Evolutionary conservation across 2,888 invertebrate genomes (phyloP).

Genomic region (Eretmocerus hayati): DNA sequence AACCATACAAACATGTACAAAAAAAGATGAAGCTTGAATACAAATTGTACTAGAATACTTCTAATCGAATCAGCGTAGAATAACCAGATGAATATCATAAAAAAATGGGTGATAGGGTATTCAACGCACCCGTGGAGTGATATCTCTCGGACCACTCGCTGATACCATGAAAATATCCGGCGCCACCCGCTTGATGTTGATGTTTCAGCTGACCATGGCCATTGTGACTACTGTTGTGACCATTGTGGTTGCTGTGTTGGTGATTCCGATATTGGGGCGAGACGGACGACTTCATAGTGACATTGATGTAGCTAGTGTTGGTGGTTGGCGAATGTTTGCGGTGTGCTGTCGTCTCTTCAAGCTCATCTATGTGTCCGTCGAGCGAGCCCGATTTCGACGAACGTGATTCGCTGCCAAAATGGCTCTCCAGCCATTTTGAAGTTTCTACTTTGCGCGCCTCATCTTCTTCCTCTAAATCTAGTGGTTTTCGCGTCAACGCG

Average conservation of each 20-base stretch:
- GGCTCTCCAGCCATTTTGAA: conserved; percentile 84
- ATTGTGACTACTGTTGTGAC: conserved; percentile 9
- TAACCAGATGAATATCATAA: too few species aligned
- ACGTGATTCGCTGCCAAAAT: conserved; percentile 80
- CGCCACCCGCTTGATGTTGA: conserved; percentile 34
- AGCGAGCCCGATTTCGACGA: conserved; percentile 68
- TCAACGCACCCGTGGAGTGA: conserved; percentile 28
- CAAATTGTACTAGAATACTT: too few species aligned
- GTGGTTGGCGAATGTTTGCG: conserved; percentile 35
- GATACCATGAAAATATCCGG: conserved; percentile 65
- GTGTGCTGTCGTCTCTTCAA: conserved; percentile 33
- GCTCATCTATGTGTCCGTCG: conserved; percentile 57
- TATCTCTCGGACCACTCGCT: conserved; percentile 71
- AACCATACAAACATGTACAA: too few species aligned
- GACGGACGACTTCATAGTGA: conserved; percentile 61
- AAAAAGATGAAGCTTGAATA: too few species aligned
- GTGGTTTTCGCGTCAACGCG: conserved; percentile 70
- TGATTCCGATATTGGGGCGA: conserved; percentile 12
- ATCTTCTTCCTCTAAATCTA: conserved; percentile 82
- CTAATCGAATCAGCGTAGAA: too few species aligned
- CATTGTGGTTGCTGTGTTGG: conserved; percentile 11
- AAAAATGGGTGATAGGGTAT: too few species aligned
- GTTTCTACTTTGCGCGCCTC: conserved; percentile 85
- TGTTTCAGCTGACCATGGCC: conserved; percentile 30
- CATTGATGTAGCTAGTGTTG: conserved; percentile 69